Percentiles rank a stretch among this genome's conserved stretches.
Conservation (phyloP, 2,888 invertebrate species). For the Tridacna gigas region DNA sequence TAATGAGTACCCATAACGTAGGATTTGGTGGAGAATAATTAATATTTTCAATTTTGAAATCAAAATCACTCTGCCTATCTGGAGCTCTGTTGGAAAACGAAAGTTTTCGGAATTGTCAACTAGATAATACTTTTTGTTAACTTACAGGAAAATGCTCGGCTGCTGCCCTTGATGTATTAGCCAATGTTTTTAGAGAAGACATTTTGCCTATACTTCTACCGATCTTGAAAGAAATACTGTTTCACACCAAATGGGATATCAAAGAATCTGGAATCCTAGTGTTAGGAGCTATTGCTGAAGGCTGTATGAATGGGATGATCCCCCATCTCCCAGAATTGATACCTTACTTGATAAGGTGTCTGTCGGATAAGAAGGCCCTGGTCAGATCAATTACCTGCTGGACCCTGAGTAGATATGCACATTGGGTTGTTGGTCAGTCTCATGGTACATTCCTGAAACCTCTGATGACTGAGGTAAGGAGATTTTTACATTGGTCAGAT, state of each 20-base stretch:
- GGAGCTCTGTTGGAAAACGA: too few species aligned
- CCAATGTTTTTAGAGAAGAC: constrained; percentile 98
- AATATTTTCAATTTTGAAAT: too few species aligned
- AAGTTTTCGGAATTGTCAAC: too few species aligned
- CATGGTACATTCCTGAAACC: constrained; percentile 97
- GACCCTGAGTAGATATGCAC: constrained; percentile 98
- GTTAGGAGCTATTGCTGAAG: constrained; percentile 94
- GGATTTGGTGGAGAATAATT: too few species aligned
- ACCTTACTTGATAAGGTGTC: constrained; percentile 96
- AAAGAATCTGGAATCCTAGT: constrained; percentile 97
- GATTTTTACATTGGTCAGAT: not conserved
- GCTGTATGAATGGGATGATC: constrained; percentile 98
- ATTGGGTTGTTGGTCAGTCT: constrained; percentile 98
- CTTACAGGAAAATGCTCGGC: constrained; percentile 96
- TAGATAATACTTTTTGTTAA: not conserved
- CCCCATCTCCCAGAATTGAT: constrained; percentile 98
- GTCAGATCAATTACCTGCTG: constrained; percentile 99
- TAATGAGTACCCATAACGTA: too few species aligned
- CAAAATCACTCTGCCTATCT: too few species aligned
- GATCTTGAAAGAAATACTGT: constrained; percentile 97
- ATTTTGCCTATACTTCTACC: constrained; percentile 97
- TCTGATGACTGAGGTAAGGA: constrained; percentile 93
- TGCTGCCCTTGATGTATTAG: constrained; percentile 97
- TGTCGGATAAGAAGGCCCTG: constrained; percentile 97
- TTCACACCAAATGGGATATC: constrained; percentile 98